Evolutionary conservation across 2,888 invertebrate genomes (phyloP), one percentile per base, ranked within the genome.

Genomic region (Andrena camellia): DNA sequence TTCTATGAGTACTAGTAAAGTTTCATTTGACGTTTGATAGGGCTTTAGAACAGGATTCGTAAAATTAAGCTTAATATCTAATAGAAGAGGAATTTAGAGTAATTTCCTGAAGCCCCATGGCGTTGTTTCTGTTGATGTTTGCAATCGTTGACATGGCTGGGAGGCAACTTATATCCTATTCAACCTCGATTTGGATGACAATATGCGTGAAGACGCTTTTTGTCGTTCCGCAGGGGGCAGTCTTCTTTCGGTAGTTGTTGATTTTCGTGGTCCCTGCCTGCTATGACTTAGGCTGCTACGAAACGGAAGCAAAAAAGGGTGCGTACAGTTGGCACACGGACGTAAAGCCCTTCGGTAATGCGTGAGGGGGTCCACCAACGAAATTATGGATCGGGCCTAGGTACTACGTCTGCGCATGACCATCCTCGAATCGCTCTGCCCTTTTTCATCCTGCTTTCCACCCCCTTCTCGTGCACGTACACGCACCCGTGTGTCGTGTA

Each of bases 381-480:
- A 92, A 92, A 92, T 93, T 93, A 93, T 93, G 92, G 93, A 93
- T 93, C 93, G 92, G 85, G 88, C 85, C 88, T 86, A 84, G 75
- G 74, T 72, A 86, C 81, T 78, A 90, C 91, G 91, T 90, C 92
- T 92, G 87, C 92, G 88, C 91, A 85, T 83, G 82, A 79, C 72
- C 84, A 79, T 42, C 74, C 60, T 57, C 83, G 81, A 71, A 66
- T 76, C 71, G 35, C 76, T 79, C 87, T 81, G 70, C 64, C 83
- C 78, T 82, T 81, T 72, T 81, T 82, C 78, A 78, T 52, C 67
- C 73, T 57, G 50, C 54, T 78, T 57, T 71, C 63, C 64, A 57
- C 79, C 67, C 20, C 63, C 66, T 78, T 77, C 52, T 54, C 75
- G 33, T 73, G 8, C 64, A 76, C 42, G 70, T 62, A 68, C 66